Base-by-base conservation (phyloP, 23 tunicate species). In the Trididemnum clinides region DNA sequence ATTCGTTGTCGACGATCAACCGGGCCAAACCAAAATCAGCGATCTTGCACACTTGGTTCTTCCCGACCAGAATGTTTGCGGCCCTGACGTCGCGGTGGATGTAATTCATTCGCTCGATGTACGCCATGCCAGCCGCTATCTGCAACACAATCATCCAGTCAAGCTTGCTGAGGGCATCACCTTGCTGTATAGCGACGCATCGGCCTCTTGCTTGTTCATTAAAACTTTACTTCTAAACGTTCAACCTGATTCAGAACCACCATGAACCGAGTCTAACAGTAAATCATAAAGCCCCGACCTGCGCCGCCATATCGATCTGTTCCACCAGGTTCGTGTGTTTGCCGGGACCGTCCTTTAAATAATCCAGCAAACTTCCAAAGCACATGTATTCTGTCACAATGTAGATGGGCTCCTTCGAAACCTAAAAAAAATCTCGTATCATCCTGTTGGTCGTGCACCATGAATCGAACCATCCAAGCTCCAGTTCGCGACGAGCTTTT, bases 41-140 rank as follows among this genome's bases (percentile, higher is more conserved):
- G 50, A 96, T 89, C 64, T 96, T 96, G 78, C 96, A 93, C 33
- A 84, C 89, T 57, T 84, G 92, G 50, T n/a, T n/a, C n/a, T n/a
- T n/a, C n/a, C n/a, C n/a, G n/a, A 96, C 99, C 57, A 96, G 90
- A 20, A 96, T 95, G 64, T 96, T 96, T 21, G 96, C 99, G n/a
- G 99, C 99, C 27, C 99, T 81, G 15, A 96, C 99, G 81, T 96
- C 99, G 12, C 99, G 81, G 85, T 96, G 99, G 39, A 96, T 83
- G 87, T 96, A 96, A 54, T 96, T 96, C 99, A 91, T 91, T 27
- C 97, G 69, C 64, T 96, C 99, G 19, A 96, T 95, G 78, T 91
- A 96, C 1, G 99, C 99, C 99, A 96, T 91, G 2, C 99, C 99
- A 58, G 90, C 88, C 20, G 99, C 99, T 35, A 96, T 89, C 99